These are phyloP conservation scores for Epirrita christyi DNA, from an alignment of 2,888 invertebrate genomes.

Conservation along the genomic window DNA sequence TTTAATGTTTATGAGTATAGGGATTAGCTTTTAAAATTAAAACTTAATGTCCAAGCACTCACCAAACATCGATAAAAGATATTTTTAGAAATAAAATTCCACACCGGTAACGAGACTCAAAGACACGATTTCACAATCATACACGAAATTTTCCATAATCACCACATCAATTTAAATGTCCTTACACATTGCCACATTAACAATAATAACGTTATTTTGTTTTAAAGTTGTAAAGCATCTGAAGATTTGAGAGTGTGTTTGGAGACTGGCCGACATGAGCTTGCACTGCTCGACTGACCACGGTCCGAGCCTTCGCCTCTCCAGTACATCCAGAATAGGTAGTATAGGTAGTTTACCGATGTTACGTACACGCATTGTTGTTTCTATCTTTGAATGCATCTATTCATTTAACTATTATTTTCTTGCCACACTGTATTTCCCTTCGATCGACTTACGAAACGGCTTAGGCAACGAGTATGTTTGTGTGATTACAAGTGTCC, in stretches of 20 bases:
- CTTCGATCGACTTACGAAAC: constrained; percentile 34
- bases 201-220: background rate
- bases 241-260: constrained; percentile 49
- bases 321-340: constrained; percentile 29
- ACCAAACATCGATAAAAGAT: constrained; percentile 7
- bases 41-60: background rate
- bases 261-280: constrained; percentile 63
- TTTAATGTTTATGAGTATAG: no score
- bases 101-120: background rate
- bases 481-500: constrained; percentile 9
- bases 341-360: constrained; percentile 45
- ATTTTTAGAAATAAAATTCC: constrained; percentile 1
- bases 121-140: constrained; percentile 7
- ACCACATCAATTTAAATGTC: background rate
- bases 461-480: constrained; percentile 14
- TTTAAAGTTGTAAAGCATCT: constrained; percentile 40
- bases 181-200: background rate
- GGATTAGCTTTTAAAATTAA: no score
- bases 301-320: constrained; percentile 42
- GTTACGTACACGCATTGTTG: constrained; percentile 77
- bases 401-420: constrained; percentile 52
- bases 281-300: constrained; percentile 68
- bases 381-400: constrained; percentile 68
- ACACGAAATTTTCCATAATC: constrained; percentile 6
- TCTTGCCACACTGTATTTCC: constrained; percentile 39